These are phyloP conservation scores for Neolamprologus cancellatus DNA, from an alignment of 2,113 vertebrate genomes.

Conservation along the genomic window DNA sequence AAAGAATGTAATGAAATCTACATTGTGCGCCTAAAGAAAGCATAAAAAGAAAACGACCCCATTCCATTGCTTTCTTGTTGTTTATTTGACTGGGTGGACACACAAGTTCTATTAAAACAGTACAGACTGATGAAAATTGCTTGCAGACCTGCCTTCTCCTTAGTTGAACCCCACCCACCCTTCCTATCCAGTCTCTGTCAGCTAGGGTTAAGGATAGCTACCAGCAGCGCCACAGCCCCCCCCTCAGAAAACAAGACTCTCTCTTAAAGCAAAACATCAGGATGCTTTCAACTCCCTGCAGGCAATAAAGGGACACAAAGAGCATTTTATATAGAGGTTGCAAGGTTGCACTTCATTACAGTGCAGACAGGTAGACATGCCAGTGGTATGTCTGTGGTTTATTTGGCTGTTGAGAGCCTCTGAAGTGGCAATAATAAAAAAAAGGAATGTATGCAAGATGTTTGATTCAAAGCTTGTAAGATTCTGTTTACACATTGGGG, in stretches of 20 bases:
- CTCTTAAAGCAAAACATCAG: slow-evolving; percentile 33
- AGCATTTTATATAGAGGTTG: slow-evolving; percentile 54
- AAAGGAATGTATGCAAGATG: slow-evolving; percentile 23
- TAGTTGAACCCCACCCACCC: slow-evolving; percentile 3
- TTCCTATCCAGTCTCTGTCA: slow-evolving; percentile 21
- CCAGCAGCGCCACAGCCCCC: neutral
- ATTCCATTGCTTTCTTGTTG: slow-evolving; percentile 1
- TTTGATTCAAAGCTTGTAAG: slow-evolving; percentile 37
- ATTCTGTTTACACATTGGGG: slow-evolving; percentile 10
- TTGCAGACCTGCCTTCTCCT: slow-evolving; percentile 34
- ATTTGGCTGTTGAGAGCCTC: slow-evolving; percentile 31
- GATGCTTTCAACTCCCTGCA: slow-evolving; percentile 50
- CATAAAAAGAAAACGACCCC: neutral
- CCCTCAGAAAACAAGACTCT: slow-evolving; percentile 32
- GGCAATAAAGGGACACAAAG: slow-evolving; percentile 52
- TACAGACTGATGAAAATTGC: slow-evolving; percentile 44
- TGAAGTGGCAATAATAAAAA: slow-evolving; percentile 25
- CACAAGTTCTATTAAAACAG: slow-evolving; percentile 22
- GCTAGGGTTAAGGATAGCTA: slow-evolving; percentile 36
- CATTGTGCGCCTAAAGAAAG: neutral
- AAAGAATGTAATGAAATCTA: slow-evolving; percentile 6
- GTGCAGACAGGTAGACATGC: slow-evolving; percentile 40
- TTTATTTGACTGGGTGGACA: slow-evolving; percentile 46
- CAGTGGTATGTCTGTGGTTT: slow-evolving; percentile 38
- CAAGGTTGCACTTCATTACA: slow-evolving; percentile 62